Evolutionary conservation across 2,888 invertebrate species (phyloP), one percentile per base, ranked within the genome.

Genomic region (Rambutsinella grinnellia): DNA sequence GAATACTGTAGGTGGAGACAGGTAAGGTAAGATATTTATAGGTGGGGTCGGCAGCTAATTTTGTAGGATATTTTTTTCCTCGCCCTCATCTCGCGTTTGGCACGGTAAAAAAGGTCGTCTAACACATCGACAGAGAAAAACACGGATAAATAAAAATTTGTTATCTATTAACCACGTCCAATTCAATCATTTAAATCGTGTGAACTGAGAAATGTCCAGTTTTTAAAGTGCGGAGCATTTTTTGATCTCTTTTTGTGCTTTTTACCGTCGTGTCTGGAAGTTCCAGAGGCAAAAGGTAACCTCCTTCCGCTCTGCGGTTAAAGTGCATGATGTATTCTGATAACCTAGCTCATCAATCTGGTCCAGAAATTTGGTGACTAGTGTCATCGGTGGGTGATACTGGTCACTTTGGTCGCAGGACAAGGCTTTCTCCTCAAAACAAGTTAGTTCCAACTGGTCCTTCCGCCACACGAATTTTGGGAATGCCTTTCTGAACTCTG

Each of bases 241-340:
- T 13, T 49, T 49, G 17, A 28, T 54, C 23, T 23, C 24, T 10
- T 54, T 24, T 23, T 17, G 3, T 10, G 5, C 3, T 10, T 24
- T 23, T 36, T 46, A 70, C 15, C 66, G 60, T 24, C 72, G 58
- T 46, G 49, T 60, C 53, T 74, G 72, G 21, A 74, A 74, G 49
- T 74, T 74, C 72, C 72, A 74, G 13, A 74, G 60, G 54, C 72
- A 74, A 54, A 66, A 74, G 2, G 72, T 74, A 21, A 74, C 56
- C 53, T 74, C 72, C 19, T 74, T 74, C 27, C 61, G 58, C 54
- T 74, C 72, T 10, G 72, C 72, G 15, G 72, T 66, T 2, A 74
- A 49, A 10, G 72, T 47, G 51, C 66, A 66, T 10, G 72, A 74
- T 19, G 72, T 74, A 28, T 74, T 74, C 53, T 51, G 53, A 23